Evolutionary conservation across 37 sponge, comb jelly and placozoan genomes (phyloP).

Genomic region (Ephydatia muelleri): DNA sequence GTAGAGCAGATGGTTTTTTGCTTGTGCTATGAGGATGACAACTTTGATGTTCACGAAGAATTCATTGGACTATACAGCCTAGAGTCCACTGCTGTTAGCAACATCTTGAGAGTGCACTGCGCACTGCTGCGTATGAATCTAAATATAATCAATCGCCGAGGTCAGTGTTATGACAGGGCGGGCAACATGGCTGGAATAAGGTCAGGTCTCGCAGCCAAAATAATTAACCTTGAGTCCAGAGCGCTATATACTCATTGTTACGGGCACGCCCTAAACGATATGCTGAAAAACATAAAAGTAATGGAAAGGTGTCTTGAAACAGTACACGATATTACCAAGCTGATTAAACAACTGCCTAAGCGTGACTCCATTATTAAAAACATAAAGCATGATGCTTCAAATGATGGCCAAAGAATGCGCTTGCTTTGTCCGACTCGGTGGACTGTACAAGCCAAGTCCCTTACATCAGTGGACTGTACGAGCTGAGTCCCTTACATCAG

Average conservation of each 20-base stretch:
- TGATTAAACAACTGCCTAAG: slow-evolving; percentile 63
- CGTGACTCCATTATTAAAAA: slow-evolving; percentile 50
- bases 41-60: no score
- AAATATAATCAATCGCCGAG: slow-evolving; percentile 30
- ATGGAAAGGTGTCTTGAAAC: no score
- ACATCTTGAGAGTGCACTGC: slow-evolving; percentile 18
- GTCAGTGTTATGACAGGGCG: no score
- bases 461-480: slow-evolving; percentile 27
- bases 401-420: slow-evolving; percentile 41
- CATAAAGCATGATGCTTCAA: slow-evolving; percentile 27
- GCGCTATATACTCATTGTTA: no score
- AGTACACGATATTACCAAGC: slow-evolving; percentile 61
- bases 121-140: slow-evolving; percentile 35
- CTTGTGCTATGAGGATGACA: no score
- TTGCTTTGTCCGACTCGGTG: slow-evolving; percentile 62
- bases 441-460: slow-evolving; percentile 50
- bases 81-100: slow-evolving; percentile 24
- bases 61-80: no score
- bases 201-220: slow-evolving; percentile 52
- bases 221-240: slow-evolving; percentile 15
- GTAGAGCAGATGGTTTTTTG: slow-evolving; percentile 49
- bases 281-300: slow-evolving; percentile 26
- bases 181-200: slow-evolving; percentile 37
- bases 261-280: slow-evolving; percentile 56
- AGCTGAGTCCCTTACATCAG: no score